Percentiles rank a stretch among this genome's conserved stretches.
These are phyloP conservation scores for Pedionomus torquatus DNA, from an alignment of 2,113 vertebrate species.

Conservation along the genomic window DNA sequence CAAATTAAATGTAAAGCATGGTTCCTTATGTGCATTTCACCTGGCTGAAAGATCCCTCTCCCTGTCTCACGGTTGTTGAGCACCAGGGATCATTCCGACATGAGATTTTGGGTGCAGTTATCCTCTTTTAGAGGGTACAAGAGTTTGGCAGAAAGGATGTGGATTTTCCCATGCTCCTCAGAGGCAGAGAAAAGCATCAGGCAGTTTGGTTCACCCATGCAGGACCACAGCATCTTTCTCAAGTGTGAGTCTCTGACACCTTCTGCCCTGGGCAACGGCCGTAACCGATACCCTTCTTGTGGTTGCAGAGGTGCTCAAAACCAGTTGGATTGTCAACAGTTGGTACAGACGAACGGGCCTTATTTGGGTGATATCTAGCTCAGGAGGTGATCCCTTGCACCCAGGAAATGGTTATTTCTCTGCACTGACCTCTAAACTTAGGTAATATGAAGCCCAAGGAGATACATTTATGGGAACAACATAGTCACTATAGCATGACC, in stretches of 20 bases:
- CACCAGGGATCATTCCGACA: not conserved
- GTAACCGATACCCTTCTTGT: fast-evolving
- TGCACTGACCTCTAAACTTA: not conserved
- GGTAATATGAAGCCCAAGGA: not conserved
- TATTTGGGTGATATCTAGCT: not conserved
- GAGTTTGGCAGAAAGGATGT: not conserved
- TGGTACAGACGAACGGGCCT: not conserved
- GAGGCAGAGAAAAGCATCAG: not conserved
- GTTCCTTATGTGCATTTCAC: not conserved
- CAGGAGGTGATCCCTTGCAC: not conserved
- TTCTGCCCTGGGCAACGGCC: not conserved
- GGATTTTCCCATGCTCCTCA: not conserved
- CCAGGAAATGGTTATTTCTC: not conserved
- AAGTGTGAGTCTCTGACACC: fast-evolving
- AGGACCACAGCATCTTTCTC: not conserved
- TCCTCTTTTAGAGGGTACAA: not conserved
- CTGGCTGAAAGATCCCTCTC: not conserved
- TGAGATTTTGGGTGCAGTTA: not conserved
- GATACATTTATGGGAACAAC: not conserved
- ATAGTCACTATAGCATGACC: not conserved
- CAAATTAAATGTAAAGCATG: not conserved
- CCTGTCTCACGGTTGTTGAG: not conserved
- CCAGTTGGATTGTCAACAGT: not conserved
- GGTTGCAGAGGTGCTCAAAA: not conserved
- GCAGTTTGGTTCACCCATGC: not conserved